A percentile compares a stretch with the other conserved stretches of the same genome.
phyloP scores from a whole-genome alignment of 30 jellyfish, hydroid and myxozoan species.

The Hydra vulgaris region DNA sequence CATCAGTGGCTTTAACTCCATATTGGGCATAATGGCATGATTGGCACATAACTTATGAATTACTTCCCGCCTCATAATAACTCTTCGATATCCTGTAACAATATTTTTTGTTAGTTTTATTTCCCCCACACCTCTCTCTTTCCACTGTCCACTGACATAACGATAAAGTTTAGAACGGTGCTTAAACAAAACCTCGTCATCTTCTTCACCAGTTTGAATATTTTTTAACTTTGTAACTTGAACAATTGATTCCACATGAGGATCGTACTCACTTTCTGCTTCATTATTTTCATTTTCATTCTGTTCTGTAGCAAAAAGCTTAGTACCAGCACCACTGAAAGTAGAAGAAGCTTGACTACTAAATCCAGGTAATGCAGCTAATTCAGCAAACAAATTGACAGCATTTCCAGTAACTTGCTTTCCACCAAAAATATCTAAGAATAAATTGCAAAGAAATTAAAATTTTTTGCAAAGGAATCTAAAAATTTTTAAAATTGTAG shows the following conservation, averaged over 20 bases:
- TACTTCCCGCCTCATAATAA: constrained; percentile 28
- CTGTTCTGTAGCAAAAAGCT: constrained; percentile 15
- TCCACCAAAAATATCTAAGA: constrained; percentile 8
- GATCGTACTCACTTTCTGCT: constrained; percentile 25
- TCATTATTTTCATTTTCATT: constrained; percentile 5
- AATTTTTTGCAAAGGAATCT: too few relatives aligned
- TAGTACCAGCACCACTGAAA: constrained; percentile 37
- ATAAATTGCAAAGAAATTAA: neutral
- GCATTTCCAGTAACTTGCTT: neutral
- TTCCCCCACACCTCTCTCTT: constrained; percentile 45
- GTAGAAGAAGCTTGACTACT: constrained; percentile 10
- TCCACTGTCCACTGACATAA: constrained; percentile 24
- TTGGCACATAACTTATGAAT: constrained; percentile 38
- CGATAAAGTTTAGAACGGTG: constrained; percentile 38
- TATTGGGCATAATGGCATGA: constrained; percentile 41
- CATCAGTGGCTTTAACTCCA: constrained; percentile 29
- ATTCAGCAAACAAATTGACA: constrained; percentile 12
- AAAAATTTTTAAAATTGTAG: too few relatives aligned
- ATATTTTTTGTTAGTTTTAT: constrained; percentile 20
- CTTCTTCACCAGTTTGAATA: constrained; percentile 33
- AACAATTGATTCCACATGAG: constrained; percentile 32
- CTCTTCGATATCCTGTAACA: constrained; percentile 29
- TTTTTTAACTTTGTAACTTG: constrained; percentile 21
- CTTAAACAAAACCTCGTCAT: constrained; percentile 28
- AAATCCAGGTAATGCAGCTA: constrained; percentile 19